A percentile compares a stretch with the other conserved stretches of the same genome.
These are phyloP conservation scores for Melanotaenia maccullochi DNA, from an alignment of 2,797 vertebrate species.

Conservation along the genomic window DNA sequence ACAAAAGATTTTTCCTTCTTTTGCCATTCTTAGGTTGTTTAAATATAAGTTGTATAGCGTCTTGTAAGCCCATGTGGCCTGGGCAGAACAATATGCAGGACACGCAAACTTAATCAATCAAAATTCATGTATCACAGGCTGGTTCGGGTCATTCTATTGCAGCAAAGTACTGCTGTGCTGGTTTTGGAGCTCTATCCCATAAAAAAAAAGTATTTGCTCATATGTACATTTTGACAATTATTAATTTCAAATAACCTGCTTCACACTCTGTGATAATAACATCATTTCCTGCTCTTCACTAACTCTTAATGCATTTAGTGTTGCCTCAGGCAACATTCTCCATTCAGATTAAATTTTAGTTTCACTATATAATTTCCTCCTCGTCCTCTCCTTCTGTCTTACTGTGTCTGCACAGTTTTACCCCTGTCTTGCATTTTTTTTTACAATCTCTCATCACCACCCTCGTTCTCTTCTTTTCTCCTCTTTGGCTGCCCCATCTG, in stretches of 20 bases:
- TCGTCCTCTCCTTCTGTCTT: conserved; percentile 20
- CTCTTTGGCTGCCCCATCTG: conserved; percentile 3
- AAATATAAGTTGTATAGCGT: too few species aligned
- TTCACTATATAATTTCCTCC: conserved; percentile 41
- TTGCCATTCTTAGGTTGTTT: too few species aligned
- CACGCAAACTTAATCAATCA: too few species aligned
- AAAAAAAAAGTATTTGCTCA: conserved; percentile 34
- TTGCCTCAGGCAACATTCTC: conserved; percentile 52
- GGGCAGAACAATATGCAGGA: too few species aligned
- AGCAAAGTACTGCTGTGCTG: background rate
- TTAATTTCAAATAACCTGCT: conserved; percentile 69
- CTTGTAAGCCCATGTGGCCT: too few species aligned
- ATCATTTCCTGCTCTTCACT: conserved; percentile 63
- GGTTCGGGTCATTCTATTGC: conserved; percentile 17
- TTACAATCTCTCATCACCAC: conserved; percentile 13
- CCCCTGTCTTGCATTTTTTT: background rate
- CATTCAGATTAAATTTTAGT: conserved; percentile 54
- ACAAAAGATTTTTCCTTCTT: too few species aligned
- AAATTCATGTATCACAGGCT: background rate
- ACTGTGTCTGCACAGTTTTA: background rate
- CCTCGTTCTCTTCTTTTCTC: background rate
- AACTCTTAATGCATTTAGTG: conserved; percentile 57
- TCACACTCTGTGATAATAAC: conserved; percentile 54
- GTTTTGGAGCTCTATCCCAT: conserved; percentile 10
- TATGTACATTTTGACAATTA: conserved; percentile 53